phyloP scores from a whole-genome alignment of 2,888 invertebrate species.

The Lepidocyrtinus sp. region DNA sequence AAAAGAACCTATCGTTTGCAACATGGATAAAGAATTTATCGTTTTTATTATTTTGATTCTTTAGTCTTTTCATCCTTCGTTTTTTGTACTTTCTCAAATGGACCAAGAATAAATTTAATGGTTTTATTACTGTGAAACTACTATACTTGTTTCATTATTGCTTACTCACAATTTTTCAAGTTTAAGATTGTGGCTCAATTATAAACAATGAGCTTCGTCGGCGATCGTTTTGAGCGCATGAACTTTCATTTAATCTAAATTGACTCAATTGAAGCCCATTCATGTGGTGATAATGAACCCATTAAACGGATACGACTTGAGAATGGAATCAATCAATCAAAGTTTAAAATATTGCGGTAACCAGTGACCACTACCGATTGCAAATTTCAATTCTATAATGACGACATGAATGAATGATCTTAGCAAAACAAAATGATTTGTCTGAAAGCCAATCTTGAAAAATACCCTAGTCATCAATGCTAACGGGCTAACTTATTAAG shows the following conservation, averaged over 20 bases:
- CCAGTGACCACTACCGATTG: background rate
- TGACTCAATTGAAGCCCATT: constrained; percentile 54
- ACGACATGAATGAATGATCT: too few species aligned
- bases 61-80: too few species aligned
- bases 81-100: background rate
- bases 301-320: constrained; percentile 31
- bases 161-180: background rate
- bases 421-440: too few species aligned
- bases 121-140: background rate
- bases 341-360: background rate
- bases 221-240: background rate
- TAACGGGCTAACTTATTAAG: too few species aligned
- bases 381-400: background rate
- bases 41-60: background rate
- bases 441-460: too few species aligned
- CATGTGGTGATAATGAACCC: constrained; percentile 54
- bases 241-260: constrained; percentile 39
- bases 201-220: background rate
- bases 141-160: background rate
- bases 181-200: background rate
- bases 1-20: background rate
- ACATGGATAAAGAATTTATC: background rate
- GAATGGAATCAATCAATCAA: constrained; percentile 8
- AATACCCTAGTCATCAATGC: too few species aligned
- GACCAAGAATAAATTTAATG: background rate